Percentiles rank a stretch among this genome's conserved stretches.
Evolutionary conservation across 2,888 invertebrate genomes (phyloP).

Genomic region (Yponomeuta sedellus): DNA sequence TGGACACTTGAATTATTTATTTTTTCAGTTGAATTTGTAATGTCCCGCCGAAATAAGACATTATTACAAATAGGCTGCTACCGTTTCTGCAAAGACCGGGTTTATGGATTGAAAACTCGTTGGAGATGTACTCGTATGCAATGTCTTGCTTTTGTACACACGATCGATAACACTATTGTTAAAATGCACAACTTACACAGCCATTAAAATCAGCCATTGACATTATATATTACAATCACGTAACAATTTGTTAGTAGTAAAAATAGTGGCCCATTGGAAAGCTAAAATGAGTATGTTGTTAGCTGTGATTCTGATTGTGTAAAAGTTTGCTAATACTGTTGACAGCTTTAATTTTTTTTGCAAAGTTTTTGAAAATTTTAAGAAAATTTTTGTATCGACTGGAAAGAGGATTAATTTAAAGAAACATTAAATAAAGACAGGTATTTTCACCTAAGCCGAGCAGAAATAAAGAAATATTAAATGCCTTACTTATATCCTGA

Average conservation of each 20-base stretch:
- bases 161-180: conserved; percentile 8
- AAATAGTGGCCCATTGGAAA: too few relatives aligned
- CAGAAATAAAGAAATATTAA: too few relatives aligned
- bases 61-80: background rate
- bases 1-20: background rate
- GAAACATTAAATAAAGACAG: too few relatives aligned
- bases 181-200: conserved; percentile 15
- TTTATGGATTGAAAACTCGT: conserved; percentile 8
- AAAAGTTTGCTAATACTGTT: too few relatives aligned
- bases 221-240: background rate
- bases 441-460: too few relatives aligned
- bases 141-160: conserved; percentile 15
- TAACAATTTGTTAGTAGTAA: background rate
- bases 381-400: too few relatives aligned
- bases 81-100: conserved; percentile 13
- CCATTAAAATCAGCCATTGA: conserved; percentile 10
- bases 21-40: background rate
- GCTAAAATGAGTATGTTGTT: too few relatives aligned
- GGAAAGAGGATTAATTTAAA: too few relatives aligned
- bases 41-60: background rate
- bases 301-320: too few relatives aligned
- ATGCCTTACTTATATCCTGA: too few relatives aligned
- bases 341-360: too few relatives aligned
- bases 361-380: too few relatives aligned
- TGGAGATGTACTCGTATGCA: conserved; percentile 21